A percentile compares a stretch with the other conserved stretches of the same genome.
Conservation (phyloP, 2,797 vertebrate species). For the Acanthurus lineatus region DNA sequence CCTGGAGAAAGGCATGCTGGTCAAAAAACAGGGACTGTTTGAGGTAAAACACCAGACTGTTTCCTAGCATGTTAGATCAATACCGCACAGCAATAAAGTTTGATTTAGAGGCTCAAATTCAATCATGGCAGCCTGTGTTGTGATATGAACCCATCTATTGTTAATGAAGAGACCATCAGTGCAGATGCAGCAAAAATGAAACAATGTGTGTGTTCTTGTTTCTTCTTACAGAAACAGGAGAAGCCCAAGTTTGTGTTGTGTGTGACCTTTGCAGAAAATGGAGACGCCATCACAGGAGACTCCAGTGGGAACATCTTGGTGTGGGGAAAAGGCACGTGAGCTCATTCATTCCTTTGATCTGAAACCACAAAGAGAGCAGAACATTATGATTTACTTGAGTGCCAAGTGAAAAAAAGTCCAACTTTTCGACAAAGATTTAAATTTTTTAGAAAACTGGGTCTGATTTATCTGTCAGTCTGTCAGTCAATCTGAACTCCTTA, state of each 20-base stretch:
- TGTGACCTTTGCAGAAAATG: conserved; percentile 98
- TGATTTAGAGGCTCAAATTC: neutral
- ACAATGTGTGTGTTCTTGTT: conserved; percentile 50
- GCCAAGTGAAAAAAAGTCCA: neutral
- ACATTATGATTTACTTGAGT: neutral
- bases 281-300: conserved; percentile 97
- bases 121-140: too few relatives aligned
- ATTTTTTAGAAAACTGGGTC: conserved; percentile 12
- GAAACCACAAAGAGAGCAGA: neutral
- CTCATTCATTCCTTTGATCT: neutral
- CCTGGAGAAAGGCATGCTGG: conserved; percentile 91
- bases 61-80: neutral
- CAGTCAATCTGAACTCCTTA: conserved; percentile 29
- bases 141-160: too few relatives aligned
- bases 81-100: neutral
- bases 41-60: conserved; percentile 86
- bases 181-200: neutral
- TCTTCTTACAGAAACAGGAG: conserved; percentile 94
- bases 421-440: neutral
- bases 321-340: conserved; percentile 92
- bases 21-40: conserved; percentile 98
- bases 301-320: conserved; percentile 98
- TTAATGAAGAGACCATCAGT: neutral
- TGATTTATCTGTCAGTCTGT: conserved; percentile 34
- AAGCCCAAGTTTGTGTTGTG: conserved; percentile 99